Percentiles rank a stretch among this genome's conserved stretches.
These are phyloP conservation scores for Caenorhabditis elegans DNA, from an alignment of 1,140 invertebrate genomes.

Conservation along the genomic window WBcel235 BX284602.5:9480001-9480500, in stretches of 20 bases:
- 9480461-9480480: conserved; percentile 19
- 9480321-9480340: too few relatives aligned
- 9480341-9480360: too few relatives aligned
- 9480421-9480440: too few relatives aligned
- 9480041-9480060: background rate
- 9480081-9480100: background rate
- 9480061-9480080: background rate
- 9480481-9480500: background rate
- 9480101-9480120: too few relatives aligned
- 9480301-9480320: too few relatives aligned
- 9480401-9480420: too few relatives aligned
- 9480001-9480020: background rate
- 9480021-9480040: background rate
- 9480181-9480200: background rate
- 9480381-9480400: too few relatives aligned
- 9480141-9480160: background rate
- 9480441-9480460: too few relatives aligned
- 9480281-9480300: too few relatives aligned
- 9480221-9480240: too few relatives aligned
- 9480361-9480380: too few relatives aligned
- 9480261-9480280: too few relatives aligned
- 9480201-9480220: background rate
- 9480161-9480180: background rate
- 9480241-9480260: background rate
- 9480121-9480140: background rate